A percentile compares a stretch with the other conserved stretches of the same genome.
Evolutionary conservation across 2,113 vertebrate genomes (phyloP).

Genomic region (Pholis gunnellus): DNA sequence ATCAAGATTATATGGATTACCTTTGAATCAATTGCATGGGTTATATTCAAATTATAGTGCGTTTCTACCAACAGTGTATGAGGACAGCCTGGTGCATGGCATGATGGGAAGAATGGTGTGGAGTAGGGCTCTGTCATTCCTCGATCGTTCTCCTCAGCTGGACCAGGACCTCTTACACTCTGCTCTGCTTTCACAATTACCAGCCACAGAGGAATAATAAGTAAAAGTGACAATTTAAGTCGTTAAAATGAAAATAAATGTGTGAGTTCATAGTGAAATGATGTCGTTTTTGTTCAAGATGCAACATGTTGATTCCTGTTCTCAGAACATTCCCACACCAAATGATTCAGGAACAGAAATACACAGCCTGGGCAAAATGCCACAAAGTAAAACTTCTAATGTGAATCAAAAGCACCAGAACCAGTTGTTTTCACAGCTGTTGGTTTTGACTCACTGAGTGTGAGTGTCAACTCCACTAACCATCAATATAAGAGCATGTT

Average conservation of each 20-base stretch:
- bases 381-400: neutral
- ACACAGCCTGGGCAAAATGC: neutral
- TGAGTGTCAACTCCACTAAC: constrained; percentile 10
- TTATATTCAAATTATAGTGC: neutral
- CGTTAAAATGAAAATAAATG: neutral
- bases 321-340: neutral
- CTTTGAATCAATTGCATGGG: neutral
- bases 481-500: neutral
- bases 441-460: neutral
- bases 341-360: neutral
- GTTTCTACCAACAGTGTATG: neutral
- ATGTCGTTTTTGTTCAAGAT: neutral
- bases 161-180: neutral
- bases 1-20: neutral
- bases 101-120: constrained; percentile 8
- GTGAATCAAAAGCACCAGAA: neutral
- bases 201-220: neutral
- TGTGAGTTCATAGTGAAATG: neutral
- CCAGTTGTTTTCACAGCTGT: constrained; percentile 33
- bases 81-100: neutral
- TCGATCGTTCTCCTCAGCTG: neutral
- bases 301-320: neutral
- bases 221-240: neutral
- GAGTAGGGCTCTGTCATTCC: neutral
- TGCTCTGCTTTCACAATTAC: neutral